phyloP scores from a whole-genome alignment of 2,797 vertebrate species.

The Gallinago nigripennis region DNA sequence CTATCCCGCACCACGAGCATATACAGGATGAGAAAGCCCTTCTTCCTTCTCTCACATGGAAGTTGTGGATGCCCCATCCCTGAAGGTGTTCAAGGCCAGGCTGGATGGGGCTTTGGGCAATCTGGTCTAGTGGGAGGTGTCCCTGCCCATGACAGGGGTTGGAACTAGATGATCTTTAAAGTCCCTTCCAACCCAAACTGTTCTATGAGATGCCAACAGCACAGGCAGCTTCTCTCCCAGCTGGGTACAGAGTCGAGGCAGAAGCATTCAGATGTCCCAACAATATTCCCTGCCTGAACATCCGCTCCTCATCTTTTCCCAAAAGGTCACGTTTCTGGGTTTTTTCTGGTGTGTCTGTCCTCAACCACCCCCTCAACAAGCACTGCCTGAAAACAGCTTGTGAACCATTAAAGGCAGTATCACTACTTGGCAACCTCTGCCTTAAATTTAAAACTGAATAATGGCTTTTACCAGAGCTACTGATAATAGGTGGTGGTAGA shows the following conservation, averaged over 20 bases:
- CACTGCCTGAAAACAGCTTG: neutral
- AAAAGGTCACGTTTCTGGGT: rapidly evolving
- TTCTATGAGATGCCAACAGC: neutral
- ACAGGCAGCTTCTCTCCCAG: neutral
- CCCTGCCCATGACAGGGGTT: neutral
- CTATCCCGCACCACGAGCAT: neutral
- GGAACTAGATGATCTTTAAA: neutral
- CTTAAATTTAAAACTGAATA: neutral
- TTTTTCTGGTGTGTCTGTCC: neutral
- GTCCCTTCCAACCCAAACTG: neutral
- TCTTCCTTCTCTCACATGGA: neutral
- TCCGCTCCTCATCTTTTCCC: neutral
- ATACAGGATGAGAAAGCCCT: neutral
- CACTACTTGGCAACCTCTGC: neutral
- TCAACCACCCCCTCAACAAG: neutral
- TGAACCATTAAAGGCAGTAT: neutral
- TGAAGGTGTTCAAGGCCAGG: neutral
- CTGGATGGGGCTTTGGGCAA: neutral
- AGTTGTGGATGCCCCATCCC: neutral
- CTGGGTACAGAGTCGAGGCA: neutral
- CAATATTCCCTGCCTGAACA: neutral
- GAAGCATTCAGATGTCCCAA: neutral
- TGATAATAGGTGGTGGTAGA: neutral
- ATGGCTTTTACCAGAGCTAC: neutral
- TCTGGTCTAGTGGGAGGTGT: neutral